A percentile compares a stretch with the other conserved stretches of the same genome.
Conservation (phyloP, 1,140 invertebrate genomes). For the Drosophila cardini region DNA sequence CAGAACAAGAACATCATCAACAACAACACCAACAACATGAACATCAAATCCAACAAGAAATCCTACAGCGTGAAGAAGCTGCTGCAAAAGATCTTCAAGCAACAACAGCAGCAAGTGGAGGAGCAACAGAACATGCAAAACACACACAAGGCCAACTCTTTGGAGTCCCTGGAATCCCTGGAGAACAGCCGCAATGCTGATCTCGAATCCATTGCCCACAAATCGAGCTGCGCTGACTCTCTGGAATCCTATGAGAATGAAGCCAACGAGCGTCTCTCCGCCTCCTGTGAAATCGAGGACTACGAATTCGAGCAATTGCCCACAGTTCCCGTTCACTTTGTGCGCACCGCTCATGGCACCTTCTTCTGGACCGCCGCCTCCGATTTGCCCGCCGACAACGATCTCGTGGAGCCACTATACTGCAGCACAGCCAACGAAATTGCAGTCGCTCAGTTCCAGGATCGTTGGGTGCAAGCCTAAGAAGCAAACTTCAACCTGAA, state of each 20-base stretch:
- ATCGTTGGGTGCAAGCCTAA: constrained; percentile 86
- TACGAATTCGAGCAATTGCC: constrained; percentile 85
- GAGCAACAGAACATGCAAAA: constrained; percentile 74
- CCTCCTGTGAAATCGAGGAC: constrained; percentile 78
- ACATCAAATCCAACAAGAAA: constrained; percentile 75
- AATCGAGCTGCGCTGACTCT: constrained; percentile 51
- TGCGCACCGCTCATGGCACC: constrained; percentile 86
- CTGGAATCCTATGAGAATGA: constrained; percentile 78
- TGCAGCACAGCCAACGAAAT: constrained; percentile 85
- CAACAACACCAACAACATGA: constrained; percentile 58
- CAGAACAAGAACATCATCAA: constrained; percentile 66
- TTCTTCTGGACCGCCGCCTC: constrained; percentile 87
- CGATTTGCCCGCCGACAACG: constrained; percentile 84
- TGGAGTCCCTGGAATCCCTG: constrained; percentile 80
- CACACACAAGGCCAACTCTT: constrained; percentile 71
- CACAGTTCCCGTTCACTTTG: constrained; percentile 86
- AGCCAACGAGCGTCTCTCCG: constrained; percentile 78
- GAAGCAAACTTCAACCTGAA: constrained; percentile 1
- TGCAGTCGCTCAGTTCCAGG: constrained; percentile 78
- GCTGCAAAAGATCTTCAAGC: constrained; percentile 78
- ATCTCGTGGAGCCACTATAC: constrained; percentile 81
- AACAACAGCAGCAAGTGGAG: constrained; percentile 63
- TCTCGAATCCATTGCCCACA: constrained; percentile 57
- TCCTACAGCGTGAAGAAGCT: constrained; percentile 82
- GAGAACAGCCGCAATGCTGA: constrained; percentile 81